A percentile compares a stretch with the other conserved stretches of the same genome.
phyloP scores from a whole-genome alignment of 2,888 invertebrate species.

The Melanargia galathea region DNA sequence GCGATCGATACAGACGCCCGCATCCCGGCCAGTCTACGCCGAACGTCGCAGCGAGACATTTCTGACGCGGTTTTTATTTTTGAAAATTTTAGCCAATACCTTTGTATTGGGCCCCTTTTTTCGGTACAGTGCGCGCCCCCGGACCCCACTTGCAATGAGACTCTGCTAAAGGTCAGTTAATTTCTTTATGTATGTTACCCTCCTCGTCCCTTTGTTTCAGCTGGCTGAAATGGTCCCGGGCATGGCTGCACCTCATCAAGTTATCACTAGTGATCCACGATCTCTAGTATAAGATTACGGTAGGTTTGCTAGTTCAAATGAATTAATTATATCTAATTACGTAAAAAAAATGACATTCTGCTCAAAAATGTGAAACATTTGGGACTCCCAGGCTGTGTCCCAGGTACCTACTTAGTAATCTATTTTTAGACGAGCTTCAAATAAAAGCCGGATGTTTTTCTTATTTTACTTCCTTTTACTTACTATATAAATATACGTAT shows the following conservation, averaged over 20 bases:
- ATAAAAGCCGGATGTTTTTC: background rate
- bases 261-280: background rate
- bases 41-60: constrained; percentile 45
- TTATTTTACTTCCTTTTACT: too few species aligned
- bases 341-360: too few species aligned
- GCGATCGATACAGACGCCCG: constrained; percentile 63
- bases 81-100: constrained; percentile 43
- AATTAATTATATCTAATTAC: too few species aligned
- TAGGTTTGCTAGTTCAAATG: too few species aligned
- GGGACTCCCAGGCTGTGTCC: background rate
- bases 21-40: constrained; percentile 56
- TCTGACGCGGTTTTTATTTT: constrained; percentile 44
- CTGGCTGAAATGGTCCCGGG: background rate
- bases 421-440: background rate
- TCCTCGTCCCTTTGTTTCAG: background rate
- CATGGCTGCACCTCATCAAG: background rate
- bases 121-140: constrained; percentile 46
- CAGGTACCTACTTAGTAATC: too few species aligned
- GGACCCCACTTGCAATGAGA: constrained; percentile 63
- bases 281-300: background rate
- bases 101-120: constrained; percentile 40
- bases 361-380: background rate
- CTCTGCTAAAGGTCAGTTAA: constrained; percentile 58
- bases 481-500: too few species aligned
- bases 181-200: background rate